Base-by-base conservation (phyloP, 1,140 invertebrate species). In the Conus ventricosus region DNA sequence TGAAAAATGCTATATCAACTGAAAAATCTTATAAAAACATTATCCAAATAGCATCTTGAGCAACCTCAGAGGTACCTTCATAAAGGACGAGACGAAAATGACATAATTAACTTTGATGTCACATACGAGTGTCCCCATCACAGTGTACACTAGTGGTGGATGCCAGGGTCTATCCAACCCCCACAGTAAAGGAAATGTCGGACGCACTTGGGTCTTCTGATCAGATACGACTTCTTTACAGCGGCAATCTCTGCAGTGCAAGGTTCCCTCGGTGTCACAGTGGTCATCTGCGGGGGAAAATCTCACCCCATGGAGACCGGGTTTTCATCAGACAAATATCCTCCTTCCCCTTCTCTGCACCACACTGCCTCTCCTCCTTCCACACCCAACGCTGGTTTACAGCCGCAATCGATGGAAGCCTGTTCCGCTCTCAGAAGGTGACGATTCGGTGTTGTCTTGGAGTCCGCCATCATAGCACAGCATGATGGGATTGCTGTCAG, bases 401-500 rank as follows among this genome's bases (percentile, higher is more conserved):
- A 78, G 76, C 76, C 15, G 39, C 5, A 39, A 78, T 39, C 27
- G 25, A 39, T 39, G n/a, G 76, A 78, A 15, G 7, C 25, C 76
- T 60, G 8, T 39, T 78, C n/a, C 1, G 2, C 25, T 78, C 25
- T 78, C n/a, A 25, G 39, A 39, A 39, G 76, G 76, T 78, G 76
- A 78, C 76, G 76, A 78, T 78, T 51, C 83, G n/a, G 54, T 39
- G 83, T 84, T 2, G 17, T 84, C 57, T 13, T 8, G n/a, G 54
- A 11, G 83, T 78, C 76, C 76, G 76, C 76, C 76, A 78, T 78
- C 25, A 39, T 27, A 3, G n/a, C 76, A 7, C 11, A 11, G 76
- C 76, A 78, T 78, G 76, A 78, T 78, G 53, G 81, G 81, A 55
- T 83, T 83, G 81, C 81, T 54, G 57, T 83, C 55, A 57, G 81